phyloP scores from a whole-genome alignment of 2,113 vertebrate genomes.

The Brienomyrus brachyistius region DNA sequence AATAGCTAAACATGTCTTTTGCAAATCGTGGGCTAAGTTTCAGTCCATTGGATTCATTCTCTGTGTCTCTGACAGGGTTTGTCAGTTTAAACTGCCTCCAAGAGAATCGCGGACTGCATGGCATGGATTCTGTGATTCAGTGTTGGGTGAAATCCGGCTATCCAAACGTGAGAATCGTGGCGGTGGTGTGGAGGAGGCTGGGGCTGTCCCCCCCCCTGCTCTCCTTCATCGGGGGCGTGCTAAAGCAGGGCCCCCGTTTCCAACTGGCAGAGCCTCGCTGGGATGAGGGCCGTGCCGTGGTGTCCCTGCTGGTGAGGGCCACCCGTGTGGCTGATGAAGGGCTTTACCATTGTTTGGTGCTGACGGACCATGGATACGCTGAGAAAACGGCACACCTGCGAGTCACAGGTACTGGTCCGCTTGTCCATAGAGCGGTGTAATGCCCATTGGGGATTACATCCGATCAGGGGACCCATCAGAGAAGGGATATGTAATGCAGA shows the following conservation, averaged over 20 bases:
- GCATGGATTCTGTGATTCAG: conserved; percentile 7
- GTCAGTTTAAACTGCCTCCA: neutral
- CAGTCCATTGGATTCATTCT: neutral
- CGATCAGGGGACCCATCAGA: neutral
- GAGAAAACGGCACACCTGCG: neutral
- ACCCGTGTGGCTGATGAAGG: neutral
- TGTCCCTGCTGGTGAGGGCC: conserved; percentile 7
- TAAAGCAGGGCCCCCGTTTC: neutral
- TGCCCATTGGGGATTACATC: neutral
- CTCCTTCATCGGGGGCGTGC: neutral
- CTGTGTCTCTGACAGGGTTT: neutral
- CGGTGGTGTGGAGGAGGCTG: neutral
- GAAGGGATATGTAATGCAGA: neutral
- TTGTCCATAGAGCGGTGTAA: neutral
- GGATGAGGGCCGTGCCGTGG: neutral
- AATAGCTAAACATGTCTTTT: neutral
- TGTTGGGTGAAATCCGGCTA: neutral
- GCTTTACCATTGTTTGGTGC: neutral
- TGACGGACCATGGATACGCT: neutral
- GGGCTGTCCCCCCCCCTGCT: neutral
- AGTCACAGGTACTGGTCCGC: conserved; percentile 8
- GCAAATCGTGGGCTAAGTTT: neutral
- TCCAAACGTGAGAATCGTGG: neutral
- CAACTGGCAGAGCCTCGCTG: neutral
- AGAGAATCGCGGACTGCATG: neutral